Base-by-base conservation (phyloP, 2,888 invertebrate genomes). In the Scaptomyza polygonia region DNA sequence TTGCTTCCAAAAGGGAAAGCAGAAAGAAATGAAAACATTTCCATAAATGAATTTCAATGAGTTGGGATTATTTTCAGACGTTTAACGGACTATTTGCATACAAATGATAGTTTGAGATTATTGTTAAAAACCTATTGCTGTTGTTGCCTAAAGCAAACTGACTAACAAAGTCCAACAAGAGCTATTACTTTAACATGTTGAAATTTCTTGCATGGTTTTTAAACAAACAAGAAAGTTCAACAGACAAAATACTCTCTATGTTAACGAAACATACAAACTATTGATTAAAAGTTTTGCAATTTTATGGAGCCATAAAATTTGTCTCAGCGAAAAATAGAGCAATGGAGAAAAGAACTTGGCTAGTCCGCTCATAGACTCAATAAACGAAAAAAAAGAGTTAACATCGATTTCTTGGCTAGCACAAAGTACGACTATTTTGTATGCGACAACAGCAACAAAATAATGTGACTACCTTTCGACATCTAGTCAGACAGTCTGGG, bases 371-470 rank as follows among this genome's bases (percentile, higher is more conserved):
- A 66, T 44, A 30, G 59, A 75, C 54, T 61, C 55, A 68, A 68
- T 72, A 61, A 70, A 55, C 56, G 67, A 62, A 61, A 21, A 36
- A 18, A 39, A 18, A 18, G 29, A 63, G 40, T 68, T 66, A 30
- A 58, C 61, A 54, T 51, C 69, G 76, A 79, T 79, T 67, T 73
- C 65, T 61, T 48, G 62, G 45, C 34, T 56, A 18, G 49, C 56
- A 51, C 63, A 75, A 61, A 63, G 57, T 68, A 49, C 73, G 83
- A 86, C 86, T 82, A 83, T 83, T 86, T 83, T 72, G 67, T 80
- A 81, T 79, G 75, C 79, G 62, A 69, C 65, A 62, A 66, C 67
- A 70, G 71, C 69, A 79, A 74, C 77, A 71, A 78, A 77, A 80
- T 80, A 76, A 73, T 72, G 73, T 67, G 73, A 76, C 78, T 82